phyloP scores from a whole-genome alignment of 2,797 vertebrate genomes.

The Tympanoctomys barrerae region DNA sequence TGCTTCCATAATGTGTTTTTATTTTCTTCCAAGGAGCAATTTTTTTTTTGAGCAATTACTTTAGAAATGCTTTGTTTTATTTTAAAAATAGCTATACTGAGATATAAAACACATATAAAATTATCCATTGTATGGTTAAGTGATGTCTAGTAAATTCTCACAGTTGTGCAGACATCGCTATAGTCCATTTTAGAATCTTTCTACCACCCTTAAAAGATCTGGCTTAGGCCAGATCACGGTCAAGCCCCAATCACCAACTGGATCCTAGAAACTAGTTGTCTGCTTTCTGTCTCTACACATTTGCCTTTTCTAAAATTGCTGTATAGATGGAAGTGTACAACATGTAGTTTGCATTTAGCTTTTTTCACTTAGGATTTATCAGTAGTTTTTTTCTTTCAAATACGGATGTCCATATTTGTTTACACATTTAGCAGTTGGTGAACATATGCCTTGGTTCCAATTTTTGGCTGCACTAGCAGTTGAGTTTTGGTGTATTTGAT shows the following conservation, averaged over 20 bases:
- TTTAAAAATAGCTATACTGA: conserved; percentile 32
- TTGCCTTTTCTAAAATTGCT: conserved; percentile 15
- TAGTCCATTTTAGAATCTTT: conserved; percentile 22
- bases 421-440: neutral
- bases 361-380: neutral
- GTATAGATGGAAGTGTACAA: neutral
- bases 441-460: neutral
- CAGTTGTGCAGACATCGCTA: neutral
- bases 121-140: neutral
- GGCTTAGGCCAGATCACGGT: neutral
- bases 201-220: neutral
- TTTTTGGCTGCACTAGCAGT: neutral
- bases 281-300: neutral
- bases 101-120: conserved; percentile 10
- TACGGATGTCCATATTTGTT: neutral
- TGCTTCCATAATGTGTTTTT: neutral
- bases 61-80: conserved; percentile 44
- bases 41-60: conserved; percentile 50
- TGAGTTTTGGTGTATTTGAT: neutral
- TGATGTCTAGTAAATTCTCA: conserved; percentile 36
- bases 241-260: neutral
- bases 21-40: conserved; percentile 15
- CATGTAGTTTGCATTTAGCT: neutral
- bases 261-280: neutral
- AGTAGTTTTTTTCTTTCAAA: neutral